These are phyloP conservation scores for Ormyrus pomaceus DNA, from an alignment of 2,888 invertebrate species.

Conservation along the genomic window DNA sequence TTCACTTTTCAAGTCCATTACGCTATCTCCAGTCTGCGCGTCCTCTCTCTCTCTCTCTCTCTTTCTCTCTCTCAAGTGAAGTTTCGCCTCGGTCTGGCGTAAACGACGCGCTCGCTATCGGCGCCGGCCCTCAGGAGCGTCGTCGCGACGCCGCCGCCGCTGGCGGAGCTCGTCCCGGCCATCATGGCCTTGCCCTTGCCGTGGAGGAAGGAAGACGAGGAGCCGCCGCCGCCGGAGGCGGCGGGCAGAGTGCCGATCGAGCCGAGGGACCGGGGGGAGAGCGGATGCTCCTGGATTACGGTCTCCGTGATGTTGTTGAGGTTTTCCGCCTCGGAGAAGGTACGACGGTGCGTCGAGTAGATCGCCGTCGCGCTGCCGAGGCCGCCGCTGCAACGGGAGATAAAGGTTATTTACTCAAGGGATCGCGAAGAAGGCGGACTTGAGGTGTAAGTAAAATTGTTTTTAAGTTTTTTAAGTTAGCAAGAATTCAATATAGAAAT, in stretches of 20 bases:
- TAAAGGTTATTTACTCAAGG: too few relatives aligned
- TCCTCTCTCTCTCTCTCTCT: neutral
- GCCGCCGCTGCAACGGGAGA: constrained; percentile 43
- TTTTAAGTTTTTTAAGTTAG: neutral
- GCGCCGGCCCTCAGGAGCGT: constrained; percentile 4
- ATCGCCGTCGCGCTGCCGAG: constrained; percentile 58
- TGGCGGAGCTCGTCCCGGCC: constrained; percentile 25
- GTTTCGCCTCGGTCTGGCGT: constrained; percentile 55
- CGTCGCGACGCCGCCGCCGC: neutral
- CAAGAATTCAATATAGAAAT: neutral
- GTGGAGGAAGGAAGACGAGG: constrained; percentile 33
- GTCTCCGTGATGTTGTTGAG: constrained; percentile 69
- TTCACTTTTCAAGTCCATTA: constrained; percentile 8
- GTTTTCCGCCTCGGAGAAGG: constrained; percentile 65
- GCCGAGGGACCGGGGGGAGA: constrained; percentile 31
- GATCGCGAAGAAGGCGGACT: too few relatives aligned
- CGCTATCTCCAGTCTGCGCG: neutral
- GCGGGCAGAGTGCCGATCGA: constrained; percentile 24
- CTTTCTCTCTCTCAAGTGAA: constrained; percentile 17
- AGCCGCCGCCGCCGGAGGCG: neutral
- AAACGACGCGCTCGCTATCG: constrained; percentile 50
- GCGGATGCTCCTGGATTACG: constrained; percentile 68
- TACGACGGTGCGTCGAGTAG: constrained; percentile 61
- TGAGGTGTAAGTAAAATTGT: too few relatives aligned
- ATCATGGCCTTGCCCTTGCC: constrained; percentile 46